Base-by-base conservation (phyloP, 1,140 invertebrate genomes). In the Drosophila bocqueti region DNA sequence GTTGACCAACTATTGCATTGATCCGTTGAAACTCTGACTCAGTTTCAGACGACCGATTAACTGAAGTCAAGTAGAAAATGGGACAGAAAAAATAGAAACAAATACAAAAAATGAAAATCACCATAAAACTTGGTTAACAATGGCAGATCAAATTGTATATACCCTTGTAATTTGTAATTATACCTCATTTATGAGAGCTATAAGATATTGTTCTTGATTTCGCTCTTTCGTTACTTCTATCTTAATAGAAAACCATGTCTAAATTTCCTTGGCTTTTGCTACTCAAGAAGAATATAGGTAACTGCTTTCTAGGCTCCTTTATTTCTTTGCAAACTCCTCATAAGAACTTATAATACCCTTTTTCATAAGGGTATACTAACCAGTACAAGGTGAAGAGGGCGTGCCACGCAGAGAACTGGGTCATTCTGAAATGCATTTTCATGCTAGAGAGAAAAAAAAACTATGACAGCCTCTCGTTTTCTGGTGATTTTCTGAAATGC, bases 391-490 rank as follows among this genome's bases (percentile, higher is more conserved):
- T 45, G 38, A 67, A n/a, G 36, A 34, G 69, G 69, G 66, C 68
- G 52, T 21, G 66, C 18, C 68, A 72, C 34, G 54, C 36, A 8
- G 24, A 40, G 63, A 85, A 71, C 57, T 85, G 83, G 83, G 83
- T 86, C 79, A 85, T 52, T 57, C 58, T 52, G n/a, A 63, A 85
- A 78, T 71, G 68, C 74, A 75, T 82, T 84, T 84, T 85, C 60
- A 69, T 77, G 67, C 42, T 50, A 43, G 13, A 50, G 21, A 24
- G 9, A 7, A 47, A 29, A n/a, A 38, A 40, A 24, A 24, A 34
- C n/a, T 34, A 29, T 34, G 62, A 64, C 62, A 64, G 62, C 36
- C 36, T 34, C 43, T 49, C 9, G 29, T 50, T 61, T 61, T 45
- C 26, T 62, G 10, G 18, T 36, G 31, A 42, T 46, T 46, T 31